Base-by-base conservation (phyloP, 2,113 vertebrate genomes). In the Damaliscus lunatus region DNA sequence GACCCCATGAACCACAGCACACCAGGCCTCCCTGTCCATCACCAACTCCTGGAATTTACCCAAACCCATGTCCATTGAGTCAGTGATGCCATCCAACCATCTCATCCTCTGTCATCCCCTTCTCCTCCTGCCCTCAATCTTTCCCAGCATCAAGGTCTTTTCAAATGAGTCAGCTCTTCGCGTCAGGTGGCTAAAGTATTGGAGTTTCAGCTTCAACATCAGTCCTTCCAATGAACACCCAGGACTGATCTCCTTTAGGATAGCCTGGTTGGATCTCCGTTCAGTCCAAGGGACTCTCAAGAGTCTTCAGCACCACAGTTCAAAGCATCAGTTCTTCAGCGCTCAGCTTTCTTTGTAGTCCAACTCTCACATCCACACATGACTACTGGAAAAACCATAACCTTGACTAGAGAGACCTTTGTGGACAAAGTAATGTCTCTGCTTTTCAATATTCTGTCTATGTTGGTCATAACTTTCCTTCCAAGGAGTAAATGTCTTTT, bases 301-400 rank as follows among this genome's bases (percentile, higher is more conserved):
- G 4, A 71, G 9, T 71, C 64, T 71, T 71, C 17, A 67, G 21
- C n/a, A 71, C 64, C 17, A 1, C 64, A 71, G n/a, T 36, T 21
- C 64, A 36, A 36, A 36, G 5, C n/a, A 71, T 71, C 2, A 71
- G 3, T 71, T 71, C 9, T 21, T 71, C 17, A 0, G 17, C 0
- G 0, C n/a, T 71, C 64, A 36, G 17, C 4, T 36, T 71, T 71
- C 64, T 36, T 36, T 11, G 21, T 21, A 36, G 17, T 21, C 64
- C 64, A 36, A 21, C 33, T 67, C n/a, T 67, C n/a, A 67, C 17
- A 67, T 67, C 33, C 64, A 36, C n/a, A 67, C 16, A 5, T 67
- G 33, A 36, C 33, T 0, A 67, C 64, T 19, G 17, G 64, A 67
- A 67, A 36, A 67, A 67, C 64, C 16, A 36, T 67, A 67, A 4